Evolutionary conservation across 2,888 invertebrate genomes (phyloP).

Genomic region (Escarpia spicata): DNA sequence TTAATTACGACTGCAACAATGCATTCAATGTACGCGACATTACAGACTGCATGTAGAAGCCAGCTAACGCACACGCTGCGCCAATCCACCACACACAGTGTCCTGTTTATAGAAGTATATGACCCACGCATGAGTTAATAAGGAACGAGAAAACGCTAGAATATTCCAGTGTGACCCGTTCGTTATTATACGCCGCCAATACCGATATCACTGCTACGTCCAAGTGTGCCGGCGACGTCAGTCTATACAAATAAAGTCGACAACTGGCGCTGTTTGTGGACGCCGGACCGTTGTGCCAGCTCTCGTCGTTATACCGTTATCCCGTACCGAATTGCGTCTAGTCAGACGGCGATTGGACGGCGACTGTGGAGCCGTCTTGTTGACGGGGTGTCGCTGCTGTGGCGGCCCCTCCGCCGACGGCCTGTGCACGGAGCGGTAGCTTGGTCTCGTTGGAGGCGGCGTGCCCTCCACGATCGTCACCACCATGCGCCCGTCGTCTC

Average conservation of each 20-base stretch:
- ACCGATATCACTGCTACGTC: neutral
- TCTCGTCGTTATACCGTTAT: neutral
- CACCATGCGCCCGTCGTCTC: neutral
- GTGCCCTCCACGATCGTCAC: neutral
- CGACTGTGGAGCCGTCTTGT: neutral
- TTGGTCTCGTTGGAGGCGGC: neutral
- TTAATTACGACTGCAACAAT: conserved; percentile 13
- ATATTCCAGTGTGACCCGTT: neutral
- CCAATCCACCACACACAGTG: neutral
- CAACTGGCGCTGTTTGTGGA: neutral
- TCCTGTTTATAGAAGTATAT: neutral
- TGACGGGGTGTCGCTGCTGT: neutral
- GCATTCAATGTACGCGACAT: neutral
- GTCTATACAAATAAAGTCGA: conserved; percentile 10
- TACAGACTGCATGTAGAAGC: neutral
- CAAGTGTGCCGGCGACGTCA: neutral
- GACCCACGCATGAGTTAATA: neutral
- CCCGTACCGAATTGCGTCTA: neutral
- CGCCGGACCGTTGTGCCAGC: neutral
- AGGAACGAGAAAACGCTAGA: neutral
- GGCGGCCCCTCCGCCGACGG: neutral
- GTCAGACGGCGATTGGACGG: neutral
- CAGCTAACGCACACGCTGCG: neutral
- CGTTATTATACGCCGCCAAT: neutral
- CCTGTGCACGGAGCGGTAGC: neutral